Conservation (phyloP, 1,140 invertebrate species). For the Tribolium castaneum region DNA sequence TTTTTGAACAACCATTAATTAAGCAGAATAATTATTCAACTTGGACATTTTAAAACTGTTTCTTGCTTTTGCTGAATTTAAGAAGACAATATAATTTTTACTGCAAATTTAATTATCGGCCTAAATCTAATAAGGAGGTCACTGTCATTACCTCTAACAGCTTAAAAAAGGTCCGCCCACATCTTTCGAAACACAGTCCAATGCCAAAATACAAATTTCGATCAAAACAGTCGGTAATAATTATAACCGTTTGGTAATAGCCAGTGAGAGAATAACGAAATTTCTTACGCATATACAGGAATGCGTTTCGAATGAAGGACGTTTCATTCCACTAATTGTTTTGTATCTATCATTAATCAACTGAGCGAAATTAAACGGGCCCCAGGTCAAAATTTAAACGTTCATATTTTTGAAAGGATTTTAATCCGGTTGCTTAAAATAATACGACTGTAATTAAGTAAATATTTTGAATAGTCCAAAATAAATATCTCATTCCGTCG, state of each 20-base stretch:
- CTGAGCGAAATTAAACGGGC: not conserved
- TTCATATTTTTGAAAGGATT: not conserved
- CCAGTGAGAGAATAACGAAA: not conserved
- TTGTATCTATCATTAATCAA: constrained; percentile 28
- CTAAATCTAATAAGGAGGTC: not conserved
- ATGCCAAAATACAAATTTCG: constrained; percentile 1
- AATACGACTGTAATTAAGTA: not conserved
- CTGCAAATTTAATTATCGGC: not conserved
- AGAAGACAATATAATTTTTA: no score
- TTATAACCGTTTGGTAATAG: constrained; percentile 8
- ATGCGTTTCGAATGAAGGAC: constrained; percentile 6
- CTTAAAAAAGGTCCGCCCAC: not conserved
- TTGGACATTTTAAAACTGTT: no score
- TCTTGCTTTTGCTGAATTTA: no score
- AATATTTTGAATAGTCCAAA: no score
- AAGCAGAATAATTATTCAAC: no score
- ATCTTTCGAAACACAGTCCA: constrained; percentile 9
- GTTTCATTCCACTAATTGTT: not conserved
- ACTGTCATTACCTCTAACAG: not conserved
- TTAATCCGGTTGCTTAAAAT: not conserved
- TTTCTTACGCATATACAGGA: not conserved
- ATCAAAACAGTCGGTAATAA: constrained; percentile 1
- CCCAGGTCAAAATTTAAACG: not conserved
- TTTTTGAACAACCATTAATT: not conserved
- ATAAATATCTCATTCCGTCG: no score